phyloP scores from a whole-genome alignment of 2,113 vertebrate genomes.

The Hoplias malabaricus region DNA sequence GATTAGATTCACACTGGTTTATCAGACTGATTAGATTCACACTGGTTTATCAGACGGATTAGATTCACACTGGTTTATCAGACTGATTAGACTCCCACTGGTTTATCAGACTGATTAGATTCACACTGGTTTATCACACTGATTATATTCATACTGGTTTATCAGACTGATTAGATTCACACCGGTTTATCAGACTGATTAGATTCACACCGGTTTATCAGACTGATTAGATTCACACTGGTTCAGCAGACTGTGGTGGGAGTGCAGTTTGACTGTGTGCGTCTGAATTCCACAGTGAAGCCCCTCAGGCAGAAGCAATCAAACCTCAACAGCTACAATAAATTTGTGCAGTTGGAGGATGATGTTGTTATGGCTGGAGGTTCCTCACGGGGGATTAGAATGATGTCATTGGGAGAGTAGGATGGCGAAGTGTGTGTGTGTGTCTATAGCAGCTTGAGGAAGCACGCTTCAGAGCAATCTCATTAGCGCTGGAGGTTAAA shows the following conservation, averaged over 20 bases:
- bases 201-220: too few species aligned
- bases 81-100: too few species aligned
- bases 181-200: too few species aligned
- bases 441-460: conserved; percentile 14
- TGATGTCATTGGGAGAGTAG: conserved; percentile 4
- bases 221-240: too few species aligned
- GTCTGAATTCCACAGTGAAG: background rate
- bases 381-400: background rate
- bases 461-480: conserved; percentile 26
- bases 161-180: too few species aligned
- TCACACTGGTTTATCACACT: too few species aligned
- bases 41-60: too few species aligned
- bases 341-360: background rate
- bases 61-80: too few species aligned
- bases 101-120: too few species aligned
- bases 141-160: too few species aligned
- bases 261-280: background rate
- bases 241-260: background rate
- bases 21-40: too few species aligned
- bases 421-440: background rate
- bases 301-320: conserved; percentile 16
- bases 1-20: too few species aligned
- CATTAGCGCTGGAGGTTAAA: background rate
- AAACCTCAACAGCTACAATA: conserved; percentile 3
- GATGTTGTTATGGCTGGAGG: background rate